A percentile compares a stretch with the other conserved stretches of the same genome.
Conservation (phyloP, 2,797 vertebrate genomes). For the Artibeus lituratus region DNA sequence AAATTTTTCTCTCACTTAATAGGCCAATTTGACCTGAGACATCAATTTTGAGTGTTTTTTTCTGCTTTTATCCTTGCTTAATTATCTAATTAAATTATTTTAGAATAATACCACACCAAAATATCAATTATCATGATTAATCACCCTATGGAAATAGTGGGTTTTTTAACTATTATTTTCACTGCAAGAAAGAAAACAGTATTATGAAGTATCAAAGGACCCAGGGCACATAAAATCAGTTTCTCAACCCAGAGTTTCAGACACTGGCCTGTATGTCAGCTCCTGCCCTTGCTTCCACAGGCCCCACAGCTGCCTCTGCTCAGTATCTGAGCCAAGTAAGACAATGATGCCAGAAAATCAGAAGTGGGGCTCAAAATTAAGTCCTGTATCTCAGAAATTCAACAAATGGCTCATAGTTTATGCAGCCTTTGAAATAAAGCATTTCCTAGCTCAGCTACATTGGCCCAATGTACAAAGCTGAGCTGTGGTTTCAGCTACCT, state of each 20-base stretch:
- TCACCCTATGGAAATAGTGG: constrained; percentile 28
- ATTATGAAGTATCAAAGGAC: background rate
- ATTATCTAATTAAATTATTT: constrained; percentile 65
- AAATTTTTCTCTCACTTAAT: constrained; percentile 41
- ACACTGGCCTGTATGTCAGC: background rate
- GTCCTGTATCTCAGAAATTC: background rate
- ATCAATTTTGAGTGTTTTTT: constrained; percentile 52
- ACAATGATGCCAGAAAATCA: background rate
- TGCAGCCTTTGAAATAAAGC: background rate
- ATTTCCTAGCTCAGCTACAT: background rate
- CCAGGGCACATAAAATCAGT: background rate
- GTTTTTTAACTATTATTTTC: constrained; percentile 28
- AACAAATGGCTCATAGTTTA: background rate
- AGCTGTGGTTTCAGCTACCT: background rate
- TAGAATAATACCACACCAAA: constrained; percentile 52
- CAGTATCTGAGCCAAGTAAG: background rate
- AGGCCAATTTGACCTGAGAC: constrained; percentile 59
- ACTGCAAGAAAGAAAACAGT: constrained; percentile 2
- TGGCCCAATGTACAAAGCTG: background rate
- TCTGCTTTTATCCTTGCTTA: constrained; percentile 58
- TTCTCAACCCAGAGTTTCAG: background rate
- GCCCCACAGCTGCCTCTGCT: background rate
- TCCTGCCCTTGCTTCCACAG: background rate
- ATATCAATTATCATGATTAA: constrained; percentile 50
- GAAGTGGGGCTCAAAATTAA: background rate